phyloP scores from a whole-genome alignment of 2,888 invertebrate genomes.

The Corbicula japonica region DNA sequence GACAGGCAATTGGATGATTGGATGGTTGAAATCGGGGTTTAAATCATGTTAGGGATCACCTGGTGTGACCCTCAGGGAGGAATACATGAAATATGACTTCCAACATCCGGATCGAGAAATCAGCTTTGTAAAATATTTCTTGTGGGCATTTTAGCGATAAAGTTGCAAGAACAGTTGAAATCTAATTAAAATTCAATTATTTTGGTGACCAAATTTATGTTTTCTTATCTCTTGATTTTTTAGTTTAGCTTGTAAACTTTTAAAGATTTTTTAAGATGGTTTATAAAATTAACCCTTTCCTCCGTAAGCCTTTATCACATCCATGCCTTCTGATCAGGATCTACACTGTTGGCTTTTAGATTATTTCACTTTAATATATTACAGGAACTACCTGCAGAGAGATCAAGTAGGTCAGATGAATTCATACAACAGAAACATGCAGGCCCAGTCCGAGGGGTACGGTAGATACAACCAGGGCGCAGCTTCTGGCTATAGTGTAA shows the following conservation, averaged over 20 bases:
- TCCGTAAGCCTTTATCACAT: no score
- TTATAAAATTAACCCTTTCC: no score
- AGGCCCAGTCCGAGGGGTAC: constrained; percentile 45
- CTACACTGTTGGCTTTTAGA: no score
- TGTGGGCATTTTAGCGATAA: constrained; percentile 8
- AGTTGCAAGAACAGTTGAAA: no score
- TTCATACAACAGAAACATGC: constrained; percentile 50
- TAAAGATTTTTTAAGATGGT: no score
- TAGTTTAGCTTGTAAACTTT: no score
- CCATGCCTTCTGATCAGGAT: no score
- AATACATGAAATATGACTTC: constrained; percentile 40
- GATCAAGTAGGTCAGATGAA: constrained; percentile 12
- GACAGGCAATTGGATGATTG: constrained; percentile 57
- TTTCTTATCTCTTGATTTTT: no score
- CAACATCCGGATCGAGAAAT: constrained; percentile 34
- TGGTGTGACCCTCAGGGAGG: constrained; percentile 48
- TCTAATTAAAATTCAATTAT: no score
- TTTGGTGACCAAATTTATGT: no score
- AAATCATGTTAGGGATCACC: constrained; percentile 43
- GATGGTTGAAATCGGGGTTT: no score
- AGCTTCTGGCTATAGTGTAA: constrained; percentile 38
- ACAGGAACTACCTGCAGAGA: constrained; percentile 19
- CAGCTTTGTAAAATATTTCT: constrained; percentile 19
- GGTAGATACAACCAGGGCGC: constrained; percentile 48
- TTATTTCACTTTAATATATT: not conserved